Percentiles rank a stretch among this genome's conserved stretches.
Evolutionary conservation across 1,140 invertebrate genomes (phyloP).

Genomic region (Panagrolaimus sp.): DNA sequence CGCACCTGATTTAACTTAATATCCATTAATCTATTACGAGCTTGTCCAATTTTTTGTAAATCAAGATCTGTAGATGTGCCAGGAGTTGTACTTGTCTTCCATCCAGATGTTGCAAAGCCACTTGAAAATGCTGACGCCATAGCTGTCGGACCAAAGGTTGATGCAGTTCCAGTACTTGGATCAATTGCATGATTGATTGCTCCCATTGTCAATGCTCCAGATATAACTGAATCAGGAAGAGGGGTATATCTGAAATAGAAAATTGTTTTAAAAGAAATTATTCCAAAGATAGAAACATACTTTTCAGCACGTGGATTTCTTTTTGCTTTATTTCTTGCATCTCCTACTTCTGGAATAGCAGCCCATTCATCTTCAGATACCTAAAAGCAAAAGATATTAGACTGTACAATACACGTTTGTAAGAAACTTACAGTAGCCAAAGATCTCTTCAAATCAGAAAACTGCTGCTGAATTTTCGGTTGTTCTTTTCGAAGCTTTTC

Average conservation of each 20-base stretch:
- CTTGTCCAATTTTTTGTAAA: conserved; percentile 95
- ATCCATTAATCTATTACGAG: conserved; percentile 97
- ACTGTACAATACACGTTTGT: too few relatives aligned
- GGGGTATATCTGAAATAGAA: conserved; percentile 74
- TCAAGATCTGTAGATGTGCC: conserved; percentile 71
- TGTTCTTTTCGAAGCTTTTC: conserved; percentile 95
- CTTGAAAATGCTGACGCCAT: neutral
- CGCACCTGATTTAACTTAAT: conserved; percentile 84
- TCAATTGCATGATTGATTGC: conserved; percentile 76
- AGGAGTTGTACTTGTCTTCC: conserved; percentile 45
- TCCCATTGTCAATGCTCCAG: conserved; percentile 72
- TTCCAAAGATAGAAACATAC: conserved; percentile 57
- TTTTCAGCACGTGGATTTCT: conserved; percentile 88
- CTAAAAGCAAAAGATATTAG: too few relatives aligned
- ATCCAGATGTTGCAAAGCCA: conserved; percentile 70
- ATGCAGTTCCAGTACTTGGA: conserved; percentile 62
- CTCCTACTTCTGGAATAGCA: conserved; percentile 94
- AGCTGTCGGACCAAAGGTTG: conserved; percentile 47
- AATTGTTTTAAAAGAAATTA: neutral
- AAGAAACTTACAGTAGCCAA: conserved; percentile 61
- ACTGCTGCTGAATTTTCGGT: conserved; percentile 99
- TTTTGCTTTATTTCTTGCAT: conserved; percentile 93
- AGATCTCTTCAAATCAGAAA: conserved; percentile 91
- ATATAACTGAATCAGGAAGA: conserved; percentile 88
- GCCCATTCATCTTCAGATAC: conserved; percentile 91